Evolutionary conservation across 2,888 invertebrate species (phyloP).

Genomic region (Nebria brevicollis): DNA sequence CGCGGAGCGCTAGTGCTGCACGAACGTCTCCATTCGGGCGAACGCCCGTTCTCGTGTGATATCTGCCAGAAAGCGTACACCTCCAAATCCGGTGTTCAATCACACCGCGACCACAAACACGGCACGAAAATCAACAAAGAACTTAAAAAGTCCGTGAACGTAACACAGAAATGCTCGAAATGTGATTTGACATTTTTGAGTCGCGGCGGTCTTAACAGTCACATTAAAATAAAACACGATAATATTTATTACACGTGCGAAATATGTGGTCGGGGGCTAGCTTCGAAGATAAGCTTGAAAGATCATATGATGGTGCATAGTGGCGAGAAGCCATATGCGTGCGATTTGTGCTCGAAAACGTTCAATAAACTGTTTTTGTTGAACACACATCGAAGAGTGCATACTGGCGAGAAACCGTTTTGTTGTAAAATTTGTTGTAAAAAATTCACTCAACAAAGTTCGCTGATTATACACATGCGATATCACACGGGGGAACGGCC

Average conservation of each 20-base stretch:
- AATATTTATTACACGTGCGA: conserved; percentile 58
- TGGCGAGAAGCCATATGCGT: conserved; percentile 23
- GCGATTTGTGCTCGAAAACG: conserved; percentile 24
- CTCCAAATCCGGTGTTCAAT: not conserved
- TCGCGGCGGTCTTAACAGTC: conserved; percentile 58
- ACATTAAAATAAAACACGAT: conserved; percentile 60
- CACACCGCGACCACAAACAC: not conserved
- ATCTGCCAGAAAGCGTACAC: conserved; percentile 37
- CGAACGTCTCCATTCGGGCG: conserved; percentile 45
- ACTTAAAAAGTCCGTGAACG: conserved; percentile 10
- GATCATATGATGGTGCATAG: conserved; percentile 67
- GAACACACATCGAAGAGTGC: not conserved
- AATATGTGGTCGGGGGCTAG: conserved; percentile 58
- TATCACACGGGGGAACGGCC: conserved; percentile 59
- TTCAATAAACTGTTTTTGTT: conserved; percentile 48
- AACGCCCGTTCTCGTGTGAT: conserved; percentile 43
- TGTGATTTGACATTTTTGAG: conserved; percentile 60
- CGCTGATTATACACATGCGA: conserved; percentile 59
- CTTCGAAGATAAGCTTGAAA: conserved; percentile 58
- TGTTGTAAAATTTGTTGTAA: conserved; percentile 49
- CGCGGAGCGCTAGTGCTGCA: conserved; percentile 46
- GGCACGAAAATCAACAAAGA: conserved; percentile 45
- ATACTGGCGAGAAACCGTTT: conserved; percentile 48
- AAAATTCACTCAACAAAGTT: conserved; percentile 59
- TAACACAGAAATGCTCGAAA: conserved; percentile 54